These are phyloP conservation scores for Zhuqinia jingwanae DNA, from an alignment of 2,888 invertebrate genomes.

Conservation along the genomic window DNA sequence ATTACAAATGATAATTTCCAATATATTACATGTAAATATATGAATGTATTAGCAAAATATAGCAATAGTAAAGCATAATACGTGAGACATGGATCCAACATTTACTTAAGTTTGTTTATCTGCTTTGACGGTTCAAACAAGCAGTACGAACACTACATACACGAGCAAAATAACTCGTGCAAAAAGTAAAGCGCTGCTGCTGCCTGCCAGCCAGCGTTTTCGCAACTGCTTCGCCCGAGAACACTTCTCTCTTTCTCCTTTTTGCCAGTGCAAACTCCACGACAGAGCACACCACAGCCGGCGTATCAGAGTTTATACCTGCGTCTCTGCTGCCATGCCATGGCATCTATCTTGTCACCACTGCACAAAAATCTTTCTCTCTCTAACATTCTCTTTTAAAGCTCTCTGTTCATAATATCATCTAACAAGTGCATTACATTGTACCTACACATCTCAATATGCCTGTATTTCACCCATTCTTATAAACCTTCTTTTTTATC, in stretches of 20 bases:
- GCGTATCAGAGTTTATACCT: slow-evolving; percentile 40
- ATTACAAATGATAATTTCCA: too few species aligned
- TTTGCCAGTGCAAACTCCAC: slow-evolving; percentile 23
- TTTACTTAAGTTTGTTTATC: too few species aligned
- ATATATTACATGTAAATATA: too few species aligned
- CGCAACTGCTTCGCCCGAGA: slow-evolving; percentile 39
- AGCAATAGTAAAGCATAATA: too few species aligned
- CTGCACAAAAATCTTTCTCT: slow-evolving; percentile 2
- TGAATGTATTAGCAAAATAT: too few species aligned
- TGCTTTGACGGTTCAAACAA: too few species aligned
- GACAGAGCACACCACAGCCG: slow-evolving; percentile 55
- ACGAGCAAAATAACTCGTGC: slow-evolving; percentile 19
- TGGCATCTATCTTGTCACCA: slow-evolving; percentile 48
- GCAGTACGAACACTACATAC: too few species aligned
- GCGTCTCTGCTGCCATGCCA: neutral
- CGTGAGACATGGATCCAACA: too few species aligned
- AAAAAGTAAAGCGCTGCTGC: slow-evolving; percentile 50
- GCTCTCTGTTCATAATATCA: too few species aligned
- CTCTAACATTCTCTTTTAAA: neutral
- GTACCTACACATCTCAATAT: neutral
- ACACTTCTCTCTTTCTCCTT: slow-evolving; percentile 35
- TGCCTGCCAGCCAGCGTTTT: slow-evolving; percentile 53
- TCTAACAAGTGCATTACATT: neutral
- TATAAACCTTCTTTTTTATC: neutral
- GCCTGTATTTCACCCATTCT: neutral